Percentiles rank a stretch among this genome's conserved stretches.
phyloP scores from a whole-genome alignment of 2,888 invertebrate species.

The Drosophila aldrichi region DNA sequence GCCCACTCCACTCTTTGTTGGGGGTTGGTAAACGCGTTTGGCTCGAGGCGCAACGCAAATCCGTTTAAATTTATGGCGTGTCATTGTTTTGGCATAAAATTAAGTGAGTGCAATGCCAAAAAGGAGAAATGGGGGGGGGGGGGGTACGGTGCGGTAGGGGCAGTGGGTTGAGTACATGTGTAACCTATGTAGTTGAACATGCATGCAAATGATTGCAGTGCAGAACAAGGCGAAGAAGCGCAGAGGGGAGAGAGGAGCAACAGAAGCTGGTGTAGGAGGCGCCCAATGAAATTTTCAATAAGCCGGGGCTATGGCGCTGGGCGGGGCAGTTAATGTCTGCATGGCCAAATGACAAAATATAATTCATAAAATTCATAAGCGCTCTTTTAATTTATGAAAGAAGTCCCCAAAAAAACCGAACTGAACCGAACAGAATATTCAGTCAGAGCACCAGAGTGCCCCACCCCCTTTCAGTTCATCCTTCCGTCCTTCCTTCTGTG shows the following conservation, averaged over 20 bases:
- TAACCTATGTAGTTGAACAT: conserved; percentile 69
- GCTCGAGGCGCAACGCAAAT: conserved; percentile 72
- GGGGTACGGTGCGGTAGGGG: background rate
- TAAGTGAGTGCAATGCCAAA: conserved; percentile 69
- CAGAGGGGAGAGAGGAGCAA: too few species aligned
- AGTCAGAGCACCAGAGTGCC: background rate
- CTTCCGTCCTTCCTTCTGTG: background rate
- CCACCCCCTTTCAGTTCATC: background rate
- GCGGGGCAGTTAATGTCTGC: conserved; percentile 43
- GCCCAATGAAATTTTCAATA: conserved; percentile 70
- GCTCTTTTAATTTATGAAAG: conserved; percentile 77
- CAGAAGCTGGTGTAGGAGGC: background rate
- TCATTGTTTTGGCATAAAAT: conserved; percentile 81
- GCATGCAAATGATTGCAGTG: conserved; percentile 72
- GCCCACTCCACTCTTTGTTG: conserved; percentile 20
- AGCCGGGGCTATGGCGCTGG: background rate
- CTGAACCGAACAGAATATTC: background rate
- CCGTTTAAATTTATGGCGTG: conserved; percentile 81
- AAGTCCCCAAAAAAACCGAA: conserved; percentile 23
- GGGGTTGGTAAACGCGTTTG: conserved; percentile 48
- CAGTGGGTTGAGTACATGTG: conserved; percentile 20
- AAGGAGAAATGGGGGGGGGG: background rate
- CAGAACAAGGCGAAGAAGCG: background rate
- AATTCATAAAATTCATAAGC: conserved; percentile 80
- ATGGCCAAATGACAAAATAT: conserved; percentile 54